Base-by-base conservation (phyloP, 2,113 vertebrate genomes). In the Leptobrachium ailaonicum region DNA sequence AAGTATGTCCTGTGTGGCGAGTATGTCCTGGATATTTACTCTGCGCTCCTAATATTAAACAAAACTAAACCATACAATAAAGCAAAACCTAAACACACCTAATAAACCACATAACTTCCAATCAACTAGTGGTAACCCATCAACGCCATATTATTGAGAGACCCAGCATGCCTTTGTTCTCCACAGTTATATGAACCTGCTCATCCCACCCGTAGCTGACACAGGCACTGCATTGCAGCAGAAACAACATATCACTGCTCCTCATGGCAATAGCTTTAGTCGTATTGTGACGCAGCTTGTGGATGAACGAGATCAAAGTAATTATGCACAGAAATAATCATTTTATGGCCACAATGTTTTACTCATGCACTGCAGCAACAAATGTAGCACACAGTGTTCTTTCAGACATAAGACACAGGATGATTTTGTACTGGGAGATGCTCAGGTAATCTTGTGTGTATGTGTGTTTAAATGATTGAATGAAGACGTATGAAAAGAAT, bases 401-500 rank as follows among this genome's bases (percentile, higher is more conserved):
- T 20, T 20, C 62, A 2, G 62, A 32, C 9, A 10, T 64, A 64
- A 32, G 9, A 64, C 62, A 64, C 7, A 32, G 4, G 41, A 68
- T 9, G 11, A 43, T 68, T 68, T n/a, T 12, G 40, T 43, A 43
- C 11, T 41, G 66, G 41, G 40, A 42, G 66, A 43, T 40, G 62
- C 62, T 64, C n/a, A 64, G 62, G 62, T 64, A 64, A 64, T 64
- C 40, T 2, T 50, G 8, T 50, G 8, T 64, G 32, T 20, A 4
- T 32, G 62, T 32, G 20, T 64, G 62, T 64, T 64, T 32, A 40
- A n/a, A 5, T 32, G 4, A 20, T 5, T 6, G 47, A 50, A 50
- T 5, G 47, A 50, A 8, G 8, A 50, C 8, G 47, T 50, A 72
- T 32, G 75, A 62, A 77, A 74, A 20, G 50, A 68, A 69, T 56